These are phyloP conservation scores for Panzeria rudis DNA, from an alignment of 2,888 invertebrate species.

Conservation along the genomic window DNA sequence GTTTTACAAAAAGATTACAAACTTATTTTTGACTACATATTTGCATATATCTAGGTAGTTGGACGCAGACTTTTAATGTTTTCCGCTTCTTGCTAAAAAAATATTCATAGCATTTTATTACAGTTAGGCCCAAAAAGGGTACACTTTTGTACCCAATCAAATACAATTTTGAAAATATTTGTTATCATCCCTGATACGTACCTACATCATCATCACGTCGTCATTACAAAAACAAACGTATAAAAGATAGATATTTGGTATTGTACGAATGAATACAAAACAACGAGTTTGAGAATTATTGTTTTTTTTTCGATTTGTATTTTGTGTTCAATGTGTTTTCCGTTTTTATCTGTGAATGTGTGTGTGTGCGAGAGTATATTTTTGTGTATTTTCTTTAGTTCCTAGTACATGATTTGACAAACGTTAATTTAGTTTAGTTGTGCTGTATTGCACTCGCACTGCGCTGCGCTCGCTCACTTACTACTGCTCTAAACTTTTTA, in stretches of 20 bases:
- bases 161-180: too few species aligned
- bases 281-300: slow-evolving; percentile 54
- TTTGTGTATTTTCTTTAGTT: slow-evolving; percentile 31
- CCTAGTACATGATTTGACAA: slow-evolving; percentile 43
- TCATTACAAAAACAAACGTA: slow-evolving; percentile 36
- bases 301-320: slow-evolving; percentile 22
- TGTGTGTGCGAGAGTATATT: neutral
- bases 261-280: slow-evolving; percentile 39
- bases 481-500: slow-evolving; percentile 60
- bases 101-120: too few species aligned
- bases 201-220: slow-evolving; percentile 28
- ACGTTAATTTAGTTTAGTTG: slow-evolving; percentile 67
- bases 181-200: neutral
- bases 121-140: too few species aligned
- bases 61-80: too few species aligned
- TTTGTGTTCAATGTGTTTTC: slow-evolving; percentile 44
- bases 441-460: slow-evolving; percentile 69
- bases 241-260: slow-evolving; percentile 33
- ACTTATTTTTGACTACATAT: too few species aligned
- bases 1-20: too few species aligned
- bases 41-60: too few species aligned
- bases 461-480: slow-evolving; percentile 60
- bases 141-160: too few species aligned
- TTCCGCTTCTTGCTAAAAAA: too few species aligned
- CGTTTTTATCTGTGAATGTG: slow-evolving; percentile 19